Base-by-base conservation (phyloP, 2,797 vertebrate species). In the Acanthurus tractus region DNA sequence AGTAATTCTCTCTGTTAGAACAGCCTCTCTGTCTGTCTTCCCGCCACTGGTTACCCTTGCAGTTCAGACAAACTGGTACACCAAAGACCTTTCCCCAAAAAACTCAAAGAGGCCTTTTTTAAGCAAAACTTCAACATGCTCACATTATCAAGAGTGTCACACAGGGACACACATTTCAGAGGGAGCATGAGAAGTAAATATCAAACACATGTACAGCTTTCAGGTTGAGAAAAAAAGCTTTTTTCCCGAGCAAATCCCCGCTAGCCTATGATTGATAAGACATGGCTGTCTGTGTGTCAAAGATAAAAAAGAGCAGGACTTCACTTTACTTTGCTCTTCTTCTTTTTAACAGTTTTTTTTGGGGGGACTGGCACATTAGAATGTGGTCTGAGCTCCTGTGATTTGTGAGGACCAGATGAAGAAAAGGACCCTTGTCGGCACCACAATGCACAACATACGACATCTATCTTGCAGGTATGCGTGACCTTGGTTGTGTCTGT, bases 401-500 rank as follows among this genome's bases (percentile, higher is more conserved):
- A 85, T 79, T 78, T 65, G 50, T 38, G 42, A 61, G 63, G 61
- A 77, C 36, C 20, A 53, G 22, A 72, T 12, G 13, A 78, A 75
- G 44, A 75, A 65, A 6, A 45, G 58, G 44, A 62, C 23, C 65
- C 25, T 62, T 68, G 69, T 69, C 74, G 56, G 17, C 12, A 38
- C 44, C 54, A 36, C 70, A 79, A 67, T 57, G 46, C 38, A 40
- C 38, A 40, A 40, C 48, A 50, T 45, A 14, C 8, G 9, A 20
- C 58, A 49, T 79, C 58, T 61, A 54, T 63, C 63, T 73, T 59
- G 52, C 14, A 62, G 46, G 22, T 55, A 54, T 40, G 57, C 62
- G 70, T 71, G 88, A 89, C 91, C 86, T 89, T 89, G 87, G 57
- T 40, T 66, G 44, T 67, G 42, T 49, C 10, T 57, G 38, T 46